Evolutionary conservation across 2,113 vertebrate genomes (phyloP).

Genomic region (Athene noctua): DNA sequence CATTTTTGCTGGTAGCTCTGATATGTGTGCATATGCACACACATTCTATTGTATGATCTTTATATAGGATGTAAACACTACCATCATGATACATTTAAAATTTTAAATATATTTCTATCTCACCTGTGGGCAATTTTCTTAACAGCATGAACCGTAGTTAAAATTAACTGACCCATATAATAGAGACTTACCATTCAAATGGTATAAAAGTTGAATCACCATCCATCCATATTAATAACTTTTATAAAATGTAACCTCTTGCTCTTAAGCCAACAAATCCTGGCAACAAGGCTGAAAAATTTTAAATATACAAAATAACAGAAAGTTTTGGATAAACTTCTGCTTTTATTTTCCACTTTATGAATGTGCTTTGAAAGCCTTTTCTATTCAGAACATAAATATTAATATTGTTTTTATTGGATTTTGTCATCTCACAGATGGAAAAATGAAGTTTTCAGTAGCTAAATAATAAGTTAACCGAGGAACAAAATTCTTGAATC

Average conservation of each 20-base stretch:
- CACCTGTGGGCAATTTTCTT: background rate
- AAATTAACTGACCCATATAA: background rate
- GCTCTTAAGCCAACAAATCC: background rate
- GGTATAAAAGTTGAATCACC: background rate
- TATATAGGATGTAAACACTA: background rate
- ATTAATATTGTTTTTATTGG: slow-evolving; percentile 16
- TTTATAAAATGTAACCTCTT: background rate
- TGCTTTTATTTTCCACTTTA: slow-evolving; percentile 11
- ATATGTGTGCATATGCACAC: background rate
- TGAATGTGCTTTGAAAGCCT: background rate
- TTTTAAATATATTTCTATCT: background rate
- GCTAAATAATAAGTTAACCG: background rate
- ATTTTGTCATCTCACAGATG: slow-evolving; percentile 29
- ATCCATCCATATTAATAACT: background rate
- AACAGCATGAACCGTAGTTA: background rate
- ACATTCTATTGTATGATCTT: background rate
- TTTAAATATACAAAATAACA: background rate
- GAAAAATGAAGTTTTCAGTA: slow-evolving; percentile 36
- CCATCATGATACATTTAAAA: background rate
- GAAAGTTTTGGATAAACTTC: background rate
- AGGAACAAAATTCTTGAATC: slow-evolving; percentile 8
- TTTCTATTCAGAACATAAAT: slow-evolving; percentile 32
- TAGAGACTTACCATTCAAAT: background rate
- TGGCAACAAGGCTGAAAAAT: background rate
- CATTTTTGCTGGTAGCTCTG: background rate